Evolutionary conservation across 2,888 invertebrate species (phyloP).

Genomic region (Phrixothrix hirtus): DNA sequence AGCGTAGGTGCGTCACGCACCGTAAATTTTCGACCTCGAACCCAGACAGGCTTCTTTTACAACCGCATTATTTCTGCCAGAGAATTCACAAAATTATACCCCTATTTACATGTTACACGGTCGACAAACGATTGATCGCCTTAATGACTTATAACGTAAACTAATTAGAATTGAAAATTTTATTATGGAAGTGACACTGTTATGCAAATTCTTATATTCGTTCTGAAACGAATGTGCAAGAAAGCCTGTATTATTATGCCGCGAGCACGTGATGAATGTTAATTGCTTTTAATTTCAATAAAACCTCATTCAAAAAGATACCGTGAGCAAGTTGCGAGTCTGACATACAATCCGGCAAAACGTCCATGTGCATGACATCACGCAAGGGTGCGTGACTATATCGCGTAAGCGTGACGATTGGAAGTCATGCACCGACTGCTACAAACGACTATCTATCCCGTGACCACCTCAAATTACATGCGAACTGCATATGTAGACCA

Average conservation of each 20-base stretch:
- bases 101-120: conserved; percentile 36
- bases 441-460: conserved; percentile 29
- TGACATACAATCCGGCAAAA: conserved; percentile 23
- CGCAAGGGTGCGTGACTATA: conserved; percentile 32
- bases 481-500: conserved; percentile 37
- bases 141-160: conserved; percentile 4
- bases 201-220: too few species aligned
- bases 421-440: conserved; percentile 36
- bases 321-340: conserved; percentile 15
- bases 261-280: conserved; percentile 16
- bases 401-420: conserved; percentile 29
- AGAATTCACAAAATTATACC: conserved; percentile 43
- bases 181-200: too few species aligned
- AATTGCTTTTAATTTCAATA: conserved; percentile 22
- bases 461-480: conserved; percentile 38
- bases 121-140: conserved; percentile 29
- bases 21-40: conserved; percentile 32
- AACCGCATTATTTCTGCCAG: conserved; percentile 33
- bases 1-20: conserved; percentile 32
- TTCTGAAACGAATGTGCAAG: conserved; percentile 1
- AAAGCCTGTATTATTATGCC: conserved; percentile 9
- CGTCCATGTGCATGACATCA: conserved; percentile 25
- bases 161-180: not conserved
- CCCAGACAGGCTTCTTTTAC: conserved; percentile 26
- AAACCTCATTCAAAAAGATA: conserved; percentile 15